Conservation (phyloP, 1,140 invertebrate genomes). For the Hycleus cichorii region DNA sequence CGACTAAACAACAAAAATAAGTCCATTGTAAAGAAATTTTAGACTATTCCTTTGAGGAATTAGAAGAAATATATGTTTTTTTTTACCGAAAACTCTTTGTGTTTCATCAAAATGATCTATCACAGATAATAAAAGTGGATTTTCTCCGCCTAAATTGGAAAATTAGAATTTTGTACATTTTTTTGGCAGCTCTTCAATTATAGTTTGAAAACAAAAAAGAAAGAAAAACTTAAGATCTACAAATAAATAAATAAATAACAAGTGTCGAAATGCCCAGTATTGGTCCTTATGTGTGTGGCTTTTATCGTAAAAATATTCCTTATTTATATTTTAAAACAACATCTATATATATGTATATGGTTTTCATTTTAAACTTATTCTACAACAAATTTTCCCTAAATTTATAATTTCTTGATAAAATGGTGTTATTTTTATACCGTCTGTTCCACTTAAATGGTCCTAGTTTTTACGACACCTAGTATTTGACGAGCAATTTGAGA, state of each 20-base stretch:
- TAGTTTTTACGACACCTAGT: too few relatives aligned
- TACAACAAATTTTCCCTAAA: not conserved
- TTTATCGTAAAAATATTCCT: not conserved
- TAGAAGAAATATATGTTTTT: not conserved
- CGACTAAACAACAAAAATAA: too few relatives aligned
- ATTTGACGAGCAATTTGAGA: too few relatives aligned
- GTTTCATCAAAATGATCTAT: not conserved
- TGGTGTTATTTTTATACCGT: not conserved
- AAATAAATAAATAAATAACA: not conserved
- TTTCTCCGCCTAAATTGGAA: constrained; percentile 5
- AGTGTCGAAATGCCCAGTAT: constrained; percentile 22
- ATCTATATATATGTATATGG: too few relatives aligned
- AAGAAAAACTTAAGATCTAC: too few relatives aligned
- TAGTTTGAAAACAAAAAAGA: not conserved
- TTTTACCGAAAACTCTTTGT: not conserved
- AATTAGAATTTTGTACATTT: constrained; percentile 23
- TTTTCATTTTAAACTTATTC: too few relatives aligned
- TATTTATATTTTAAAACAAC: too few relatives aligned
- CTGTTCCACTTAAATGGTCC: too few relatives aligned
- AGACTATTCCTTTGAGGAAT: not conserved
- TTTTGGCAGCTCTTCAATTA: constrained; percentile 21
- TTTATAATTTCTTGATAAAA: constrained; percentile 6
- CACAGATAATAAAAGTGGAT: constrained; percentile 10
- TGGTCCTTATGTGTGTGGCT: constrained; percentile 18
- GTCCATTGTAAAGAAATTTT: not conserved